A percentile compares a stretch with the other conserved stretches of the same genome.
Evolutionary conservation across 2,113 vertebrate species (phyloP).

Genomic region (Pimephales promelas): DNA sequence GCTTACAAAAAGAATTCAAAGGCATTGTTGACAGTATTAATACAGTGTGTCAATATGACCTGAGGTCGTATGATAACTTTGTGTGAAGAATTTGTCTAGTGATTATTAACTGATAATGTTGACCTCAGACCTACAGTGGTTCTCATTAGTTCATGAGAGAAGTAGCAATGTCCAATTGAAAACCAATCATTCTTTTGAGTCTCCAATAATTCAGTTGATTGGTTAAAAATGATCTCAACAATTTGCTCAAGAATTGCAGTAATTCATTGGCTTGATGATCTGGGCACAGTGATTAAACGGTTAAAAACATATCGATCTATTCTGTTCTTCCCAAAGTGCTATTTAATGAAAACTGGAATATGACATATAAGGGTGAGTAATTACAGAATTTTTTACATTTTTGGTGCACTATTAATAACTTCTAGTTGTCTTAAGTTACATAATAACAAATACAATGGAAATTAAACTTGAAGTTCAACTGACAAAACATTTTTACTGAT

Average conservation of each 20-base stretch:
- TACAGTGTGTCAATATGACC: too few relatives aligned
- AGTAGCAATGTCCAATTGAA: neutral
- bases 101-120: neutral
- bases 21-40: too few relatives aligned
- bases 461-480: too few relatives aligned
- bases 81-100: neutral
- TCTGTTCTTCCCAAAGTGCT: neutral
- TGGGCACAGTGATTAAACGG: neutral
- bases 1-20: too few relatives aligned
- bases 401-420: neutral
- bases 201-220: neutral
- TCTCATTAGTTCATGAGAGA: neutral
- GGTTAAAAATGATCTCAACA: neutral
- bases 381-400: neutral
- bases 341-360: neutral
- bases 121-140: neutral
- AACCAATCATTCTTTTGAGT: neutral
- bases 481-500: too few relatives aligned
- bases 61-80: too few relatives aligned
- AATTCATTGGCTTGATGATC: neutral
- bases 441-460: too few relatives aligned
- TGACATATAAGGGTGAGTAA: neutral
- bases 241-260: neutral
- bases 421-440: neutral
- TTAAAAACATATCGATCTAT: neutral